phyloP scores from a whole-genome alignment of 2,113 vertebrate genomes.

The Copsychus sechellarum region DNA sequence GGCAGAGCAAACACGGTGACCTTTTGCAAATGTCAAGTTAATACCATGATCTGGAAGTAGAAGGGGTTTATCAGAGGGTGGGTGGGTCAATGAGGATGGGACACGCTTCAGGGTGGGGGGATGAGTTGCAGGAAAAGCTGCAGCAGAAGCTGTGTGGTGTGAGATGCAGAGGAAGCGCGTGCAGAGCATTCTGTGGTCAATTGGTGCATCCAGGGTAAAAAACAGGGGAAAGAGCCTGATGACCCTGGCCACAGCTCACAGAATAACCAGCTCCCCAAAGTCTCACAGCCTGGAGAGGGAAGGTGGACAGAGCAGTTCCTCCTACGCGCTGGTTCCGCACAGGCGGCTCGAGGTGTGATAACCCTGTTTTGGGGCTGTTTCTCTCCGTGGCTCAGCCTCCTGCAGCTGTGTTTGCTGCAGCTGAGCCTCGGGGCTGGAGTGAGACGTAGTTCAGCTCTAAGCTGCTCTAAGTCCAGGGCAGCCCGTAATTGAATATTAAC shows the following conservation, averaged over 20 bases:
- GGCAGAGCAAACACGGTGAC: background rate
- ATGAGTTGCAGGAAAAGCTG: background rate
- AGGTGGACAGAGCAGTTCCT: background rate
- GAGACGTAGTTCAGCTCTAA: background rate
- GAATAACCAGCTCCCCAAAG: background rate
- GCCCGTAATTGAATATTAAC: constrained; percentile 45
- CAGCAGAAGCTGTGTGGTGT: background rate
- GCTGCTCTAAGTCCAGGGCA: background rate
- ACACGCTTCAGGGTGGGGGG: background rate
- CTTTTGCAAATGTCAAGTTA: constrained; percentile 63
- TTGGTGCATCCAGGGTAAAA: background rate
- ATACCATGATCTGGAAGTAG: constrained; percentile 43
- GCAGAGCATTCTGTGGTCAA: background rate
- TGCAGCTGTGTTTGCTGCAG: constrained; percentile 38
- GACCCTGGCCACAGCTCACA: background rate
- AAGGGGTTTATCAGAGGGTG: background rate
- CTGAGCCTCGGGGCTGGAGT: background rate
- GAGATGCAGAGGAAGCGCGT: background rate
- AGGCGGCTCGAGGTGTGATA: background rate
- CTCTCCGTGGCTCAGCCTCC: constrained; percentile 14
- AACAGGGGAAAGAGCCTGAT: rapidly evolving
- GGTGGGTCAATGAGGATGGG: background rate
- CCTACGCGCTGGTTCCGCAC: background rate
- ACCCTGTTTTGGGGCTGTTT: background rate
- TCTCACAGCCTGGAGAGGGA: background rate